Percentiles rank a stretch among this genome's conserved stretches.
phyloP scores from a whole-genome alignment of 2,797 vertebrate genomes.

The Peromyscus nudipes region DNA sequence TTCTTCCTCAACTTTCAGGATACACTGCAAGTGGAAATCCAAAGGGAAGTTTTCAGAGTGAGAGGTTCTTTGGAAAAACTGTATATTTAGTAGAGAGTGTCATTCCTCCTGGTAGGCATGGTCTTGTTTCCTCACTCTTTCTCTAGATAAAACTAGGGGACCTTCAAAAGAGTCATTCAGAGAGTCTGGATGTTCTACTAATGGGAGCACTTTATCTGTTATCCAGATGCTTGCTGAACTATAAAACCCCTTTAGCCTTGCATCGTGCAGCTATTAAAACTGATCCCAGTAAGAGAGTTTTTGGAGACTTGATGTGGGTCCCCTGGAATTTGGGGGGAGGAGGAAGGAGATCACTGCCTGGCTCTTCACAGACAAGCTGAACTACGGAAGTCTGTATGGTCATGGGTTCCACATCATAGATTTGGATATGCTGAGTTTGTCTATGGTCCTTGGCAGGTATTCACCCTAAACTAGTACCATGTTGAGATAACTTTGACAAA shows the following conservation, averaged over 20 bases:
- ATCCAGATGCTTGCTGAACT: not conserved
- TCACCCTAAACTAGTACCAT: not conserved
- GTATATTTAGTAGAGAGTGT: not conserved
- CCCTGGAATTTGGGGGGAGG: not conserved
- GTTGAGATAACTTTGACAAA: not conserved
- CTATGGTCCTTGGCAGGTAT: not conserved
- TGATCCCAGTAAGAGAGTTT: not conserved
- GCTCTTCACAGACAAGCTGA: not conserved
- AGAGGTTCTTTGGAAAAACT: constrained; percentile 21
- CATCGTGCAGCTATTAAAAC: not conserved
- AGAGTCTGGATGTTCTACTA: not conserved
- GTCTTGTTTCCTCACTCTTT: not conserved
- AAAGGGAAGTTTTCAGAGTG: not conserved
- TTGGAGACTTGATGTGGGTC: not conserved
- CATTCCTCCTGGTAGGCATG: not conserved
- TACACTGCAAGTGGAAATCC: not conserved
- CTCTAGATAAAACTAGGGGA: not conserved
- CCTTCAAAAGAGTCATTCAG: not conserved
- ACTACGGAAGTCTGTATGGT: not conserved
- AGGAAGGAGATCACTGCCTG: not conserved
- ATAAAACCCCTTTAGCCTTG: not conserved
- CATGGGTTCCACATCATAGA: not conserved
- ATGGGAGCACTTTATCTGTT: not conserved
- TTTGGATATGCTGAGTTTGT: not conserved
- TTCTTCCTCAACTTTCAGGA: not conserved